Evolutionary conservation across 2,797 vertebrate genomes (phyloP).

Genomic region (Cyprinodon diabolis): DNA sequence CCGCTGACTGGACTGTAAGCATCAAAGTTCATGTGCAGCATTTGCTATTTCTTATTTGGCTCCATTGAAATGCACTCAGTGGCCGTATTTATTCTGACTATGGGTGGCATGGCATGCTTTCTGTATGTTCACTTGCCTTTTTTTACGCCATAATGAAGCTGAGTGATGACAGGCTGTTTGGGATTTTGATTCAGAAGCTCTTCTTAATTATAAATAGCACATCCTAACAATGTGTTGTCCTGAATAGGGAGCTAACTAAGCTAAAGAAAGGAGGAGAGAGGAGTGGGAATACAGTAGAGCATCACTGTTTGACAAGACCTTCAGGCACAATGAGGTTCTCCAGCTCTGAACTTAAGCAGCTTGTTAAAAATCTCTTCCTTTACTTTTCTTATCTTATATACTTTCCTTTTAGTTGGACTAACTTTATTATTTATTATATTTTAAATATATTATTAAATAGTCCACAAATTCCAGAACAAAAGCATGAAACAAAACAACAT

Average conservation of each 20-base stretch:
- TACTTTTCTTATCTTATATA: not conserved
- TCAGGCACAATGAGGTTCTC: constrained; percentile 70
- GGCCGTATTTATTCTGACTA: constrained; percentile 52
- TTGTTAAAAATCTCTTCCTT: constrained; percentile 65
- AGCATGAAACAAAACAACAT: too few species aligned
- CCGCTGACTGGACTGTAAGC: constrained; percentile 79
- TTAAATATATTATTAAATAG: too few species aligned
- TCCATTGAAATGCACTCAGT: constrained; percentile 61
- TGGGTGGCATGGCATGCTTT: constrained; percentile 49
- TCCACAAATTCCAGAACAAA: not conserved
- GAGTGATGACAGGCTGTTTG: constrained; percentile 16
- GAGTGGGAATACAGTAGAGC: constrained; percentile 48
- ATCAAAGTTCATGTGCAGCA: constrained; percentile 77
- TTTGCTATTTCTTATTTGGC: constrained; percentile 72
- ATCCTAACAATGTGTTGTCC: constrained; percentile 18
- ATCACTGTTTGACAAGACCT: constrained; percentile 67
- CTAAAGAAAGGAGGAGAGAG: constrained; percentile 35
- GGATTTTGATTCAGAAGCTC: constrained; percentile 27
- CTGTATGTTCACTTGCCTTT: constrained; percentile 39
- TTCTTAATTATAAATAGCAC: constrained; percentile 30
- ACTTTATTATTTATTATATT: too few species aligned
- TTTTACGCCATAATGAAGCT: constrained; percentile 29
- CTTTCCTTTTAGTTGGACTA: not conserved
- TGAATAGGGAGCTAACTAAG: constrained; percentile 30
- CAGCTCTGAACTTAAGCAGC: constrained; percentile 71